A percentile compares a stretch with the other conserved stretches of the same genome.
These are phyloP conservation scores for Manis javanica DNA, from an alignment of 2,797 vertebrate species.

Conservation along the genomic window DNA sequence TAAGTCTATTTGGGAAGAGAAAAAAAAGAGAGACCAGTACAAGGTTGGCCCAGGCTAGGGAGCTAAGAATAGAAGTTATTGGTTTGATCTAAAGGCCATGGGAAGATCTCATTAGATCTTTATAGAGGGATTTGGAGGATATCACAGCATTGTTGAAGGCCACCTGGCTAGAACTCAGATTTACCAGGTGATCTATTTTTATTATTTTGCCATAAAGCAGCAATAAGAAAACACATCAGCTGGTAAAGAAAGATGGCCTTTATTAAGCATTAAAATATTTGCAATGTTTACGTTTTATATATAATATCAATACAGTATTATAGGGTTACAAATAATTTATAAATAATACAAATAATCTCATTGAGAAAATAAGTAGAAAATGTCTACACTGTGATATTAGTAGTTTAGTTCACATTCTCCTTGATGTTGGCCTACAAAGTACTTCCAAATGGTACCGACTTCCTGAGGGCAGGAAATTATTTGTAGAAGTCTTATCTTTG, in stretches of 20 bases:
- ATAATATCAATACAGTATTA: not conserved
- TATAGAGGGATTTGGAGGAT: not conserved
- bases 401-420: not conserved
- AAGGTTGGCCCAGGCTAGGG: not conserved
- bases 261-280: constrained; percentile 5
- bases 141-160: not conserved
- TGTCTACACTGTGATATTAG: not conserved
- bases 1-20: not conserved
- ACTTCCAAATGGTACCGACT: not conserved
- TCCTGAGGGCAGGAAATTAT: not conserved
- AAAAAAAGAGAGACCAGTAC: not conserved
- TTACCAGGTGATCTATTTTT: constrained; percentile 32
- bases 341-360: constrained; percentile 2
- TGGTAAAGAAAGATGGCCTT: not conserved
- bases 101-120: not conserved
- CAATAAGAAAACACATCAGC: not conserved
- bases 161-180: not conserved
- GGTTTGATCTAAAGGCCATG: not conserved
- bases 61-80: not conserved
- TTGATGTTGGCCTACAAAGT: not conserved
- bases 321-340: not conserved
- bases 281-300: not conserved
- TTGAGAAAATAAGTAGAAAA: not conserved
- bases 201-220: constrained; percentile 15
- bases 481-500: not conserved